These are phyloP conservation scores for Leucosticte australis DNA, from an alignment of 2,113 vertebrate genomes.

Conservation along the genomic window DNA sequence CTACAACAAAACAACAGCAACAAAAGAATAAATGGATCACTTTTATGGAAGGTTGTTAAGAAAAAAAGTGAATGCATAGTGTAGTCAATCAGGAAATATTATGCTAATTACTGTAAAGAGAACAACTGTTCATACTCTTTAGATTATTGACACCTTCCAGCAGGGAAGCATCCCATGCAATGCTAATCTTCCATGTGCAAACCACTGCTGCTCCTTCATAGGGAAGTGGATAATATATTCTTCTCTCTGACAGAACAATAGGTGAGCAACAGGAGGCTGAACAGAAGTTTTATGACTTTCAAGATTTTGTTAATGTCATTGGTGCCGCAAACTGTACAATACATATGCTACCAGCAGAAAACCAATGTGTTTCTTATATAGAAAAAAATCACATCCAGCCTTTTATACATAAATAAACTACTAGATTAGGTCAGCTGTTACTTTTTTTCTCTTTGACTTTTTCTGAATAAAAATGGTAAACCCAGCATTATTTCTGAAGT, in stretches of 20 bases:
- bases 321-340: background rate
- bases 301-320: conserved; percentile 35
- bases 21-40: background rate
- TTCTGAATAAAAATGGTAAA: background rate
- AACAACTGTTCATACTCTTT: conserved; percentile 47
- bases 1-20: background rate
- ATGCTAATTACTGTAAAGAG: conserved; percentile 31
- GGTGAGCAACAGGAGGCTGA: conserved; percentile 51
- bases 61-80: background rate
- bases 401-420: background rate
- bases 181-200: background rate
- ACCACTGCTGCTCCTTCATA: conserved; percentile 31
- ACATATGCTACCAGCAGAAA: conserved; percentile 23
- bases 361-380: background rate
- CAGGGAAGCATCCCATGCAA: conserved; percentile 6
- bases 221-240: conserved; percentile 15
- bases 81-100: conserved; percentile 43
- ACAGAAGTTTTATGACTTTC: conserved; percentile 57
- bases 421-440: background rate
- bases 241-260: conserved; percentile 36
- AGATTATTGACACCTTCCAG: conserved; percentile 33
- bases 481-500: background rate
- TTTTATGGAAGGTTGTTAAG: background rate
- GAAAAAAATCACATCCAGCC: background rate
- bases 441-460: background rate